Evolutionary conservation across 1,140 invertebrate species (phyloP), one percentile per base, ranked within the genome.

Genomic region (Stratiolaelaps scimitus): DNA sequence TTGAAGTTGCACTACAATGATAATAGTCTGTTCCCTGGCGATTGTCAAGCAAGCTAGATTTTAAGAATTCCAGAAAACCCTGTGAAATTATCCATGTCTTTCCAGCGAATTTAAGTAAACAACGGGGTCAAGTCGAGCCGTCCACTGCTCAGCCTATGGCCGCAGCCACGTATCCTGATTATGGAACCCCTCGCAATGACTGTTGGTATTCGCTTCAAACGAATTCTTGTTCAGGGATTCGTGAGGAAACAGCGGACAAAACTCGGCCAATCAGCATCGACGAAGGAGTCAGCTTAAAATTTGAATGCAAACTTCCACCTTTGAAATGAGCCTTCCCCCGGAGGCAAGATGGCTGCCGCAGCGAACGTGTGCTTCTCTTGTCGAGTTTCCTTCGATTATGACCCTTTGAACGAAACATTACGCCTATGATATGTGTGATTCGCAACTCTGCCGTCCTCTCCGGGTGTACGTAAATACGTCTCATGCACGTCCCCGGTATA

Each of bases 301-400:
- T 26, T n/a, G 23, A 1, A 60, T 26, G 34, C 34, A 29, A 29
- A 60, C 15, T 17, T 60, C 26, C 26, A 26, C 23, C 15, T 26
- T 15, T 20, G 15, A 20, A 5, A 26, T 34, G 26, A 34, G 53
- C 26, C 26, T 15, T 17, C 53, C 15, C 15, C 17, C 34, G 26
- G n/a, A n/a, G n/a, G 23, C 53, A 60, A 1, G 53, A 60, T 60
- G 53, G 53, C 53, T 26, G 34, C 53, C 53, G 15, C 23, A 4
- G 15, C 26, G 23, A 60, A 60, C 15, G 15, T 60, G 53, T 60
- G 53, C 23, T 60, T 26, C 53, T 23, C 53, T 15, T 23, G 17
- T 34, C 53, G 53, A 23, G 15, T 29, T 29, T 19, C 26, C 26
- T 60, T 34, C 15, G 26, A 60, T 40, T 40, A 40, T 6, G 34